Evolutionary conservation across 2,797 vertebrate genomes (phyloP).

Genomic region (Falco concolor): DNA sequence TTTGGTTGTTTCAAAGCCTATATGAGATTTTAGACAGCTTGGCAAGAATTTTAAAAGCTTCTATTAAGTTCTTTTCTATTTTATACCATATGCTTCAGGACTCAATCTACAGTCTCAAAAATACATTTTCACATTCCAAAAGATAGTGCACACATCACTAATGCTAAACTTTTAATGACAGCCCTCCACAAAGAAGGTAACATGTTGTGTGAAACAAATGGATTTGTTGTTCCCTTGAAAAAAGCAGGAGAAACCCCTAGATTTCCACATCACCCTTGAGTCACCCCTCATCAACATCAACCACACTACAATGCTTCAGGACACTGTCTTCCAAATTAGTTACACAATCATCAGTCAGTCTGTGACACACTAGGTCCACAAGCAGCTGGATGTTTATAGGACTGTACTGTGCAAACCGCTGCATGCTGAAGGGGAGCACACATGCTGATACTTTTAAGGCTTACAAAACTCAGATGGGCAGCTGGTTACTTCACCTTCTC

Average conservation of each 20-base stretch:
- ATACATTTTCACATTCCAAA: background rate
- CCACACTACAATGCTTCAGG: background rate
- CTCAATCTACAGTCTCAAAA: background rate
- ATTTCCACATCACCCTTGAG: background rate
- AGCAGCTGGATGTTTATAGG: background rate
- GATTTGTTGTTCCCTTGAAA: background rate
- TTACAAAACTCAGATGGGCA: background rate
- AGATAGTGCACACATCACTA: background rate
- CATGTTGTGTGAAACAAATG: background rate
- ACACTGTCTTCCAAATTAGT: background rate
- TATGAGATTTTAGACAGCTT: background rate
- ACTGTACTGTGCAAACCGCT: background rate
- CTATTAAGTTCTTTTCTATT: background rate
- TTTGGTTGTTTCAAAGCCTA: background rate
- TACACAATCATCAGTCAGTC: background rate
- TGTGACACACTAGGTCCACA: background rate
- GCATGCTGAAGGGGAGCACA: background rate
- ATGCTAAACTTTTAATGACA: background rate
- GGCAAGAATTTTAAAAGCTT: background rate
- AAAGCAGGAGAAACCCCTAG: background rate
- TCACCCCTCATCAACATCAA: background rate
- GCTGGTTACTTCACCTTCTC: background rate
- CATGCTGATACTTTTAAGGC: background rate
- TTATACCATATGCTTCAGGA: background rate
- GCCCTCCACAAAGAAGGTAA: background rate